Base-by-base conservation (phyloP, 2,888 invertebrate species). In the Nysson spinosus region DNA sequence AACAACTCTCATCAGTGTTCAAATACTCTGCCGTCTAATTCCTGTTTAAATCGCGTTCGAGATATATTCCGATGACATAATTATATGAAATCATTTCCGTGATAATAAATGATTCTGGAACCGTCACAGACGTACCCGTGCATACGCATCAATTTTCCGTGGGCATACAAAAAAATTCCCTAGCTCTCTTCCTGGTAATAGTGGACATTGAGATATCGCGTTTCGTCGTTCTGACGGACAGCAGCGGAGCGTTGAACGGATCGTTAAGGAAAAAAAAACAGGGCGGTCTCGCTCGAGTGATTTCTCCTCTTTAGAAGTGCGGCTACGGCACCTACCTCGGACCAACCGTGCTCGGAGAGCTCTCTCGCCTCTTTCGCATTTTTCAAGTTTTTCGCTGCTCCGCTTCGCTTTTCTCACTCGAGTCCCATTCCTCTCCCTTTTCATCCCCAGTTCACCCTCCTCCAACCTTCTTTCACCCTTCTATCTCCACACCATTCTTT, bases 201-300 rank as follows among this genome's bases (percentile, higher is more conserved):
- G 4, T 16, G 26, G 60, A 72, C 69, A 55, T 73, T 64, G 63
- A 44, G 70, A 61, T 70, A 73, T 73, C 73, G 67, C 26, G 51
- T 63, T 63, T 49, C 37, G 44, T 44, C 57, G 55, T 39, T 60
- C 47, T 55, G 63, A 63, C 51, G 60, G 67, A 51, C 73, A 67
- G 62, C 39, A 60, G 42, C 50, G 42, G 54, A 37, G 40, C 19
- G 40, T 52, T 58, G 52, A 61, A 42, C 50, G 54, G 64, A 71
- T 42, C 50, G 52, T 69, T 56, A 54, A 42, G 42, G 26, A 51
- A 51, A 50, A 50, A 44, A 47, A 54, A 44, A 40, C 11, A 34
- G 60, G 43, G 16, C 22, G 28, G 42, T 50, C 44, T 46, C 43
- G 44, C 44, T 49, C 57, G 63, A 73, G 61, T 64, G 70, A 66